A percentile compares a stretch with the other conserved stretches of the same genome.
These are phyloP conservation scores for Rhodophaea formosa DNA, from an alignment of 2,888 invertebrate genomes.

Conservation along the genomic window DNA sequence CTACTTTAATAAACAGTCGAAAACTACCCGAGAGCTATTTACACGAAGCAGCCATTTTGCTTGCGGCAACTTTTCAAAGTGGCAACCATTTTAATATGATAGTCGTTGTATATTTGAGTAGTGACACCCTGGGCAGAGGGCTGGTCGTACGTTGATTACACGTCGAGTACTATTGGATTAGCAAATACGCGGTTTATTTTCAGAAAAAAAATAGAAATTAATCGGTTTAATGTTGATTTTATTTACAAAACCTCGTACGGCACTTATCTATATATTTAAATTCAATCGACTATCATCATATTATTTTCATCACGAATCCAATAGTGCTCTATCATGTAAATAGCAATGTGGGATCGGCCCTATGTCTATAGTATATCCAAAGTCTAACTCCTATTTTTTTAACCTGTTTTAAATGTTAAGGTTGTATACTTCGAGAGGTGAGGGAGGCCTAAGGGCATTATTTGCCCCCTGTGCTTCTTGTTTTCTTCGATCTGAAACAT, in stretches of 20 bases:
- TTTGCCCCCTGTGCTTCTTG: constrained; percentile 75
- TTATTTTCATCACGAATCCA: not conserved
- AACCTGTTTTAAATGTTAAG: constrained; percentile 79
- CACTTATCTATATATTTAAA: no score
- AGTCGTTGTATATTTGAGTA: constrained; percentile 50
- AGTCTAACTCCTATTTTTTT: constrained; percentile 80
- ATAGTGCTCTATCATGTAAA: not conserved
- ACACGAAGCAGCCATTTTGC: constrained; percentile 5
- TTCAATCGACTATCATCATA: not conserved
- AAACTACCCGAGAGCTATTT: constrained; percentile 24
- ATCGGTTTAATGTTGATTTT: no score
- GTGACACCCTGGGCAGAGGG: constrained; percentile 45
- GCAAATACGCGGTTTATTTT: not conserved
- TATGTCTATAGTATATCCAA: constrained; percentile 69
- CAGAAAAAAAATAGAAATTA: not conserved
- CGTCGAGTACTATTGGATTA: not conserved
- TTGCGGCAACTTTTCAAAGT: not conserved
- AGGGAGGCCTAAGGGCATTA: constrained; percentile 56
- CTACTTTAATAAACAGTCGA: constrained; percentile 54
- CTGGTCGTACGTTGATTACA: constrained; percentile 33
- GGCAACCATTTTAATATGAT: constrained; percentile 24
- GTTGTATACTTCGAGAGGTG: constrained; percentile 66
- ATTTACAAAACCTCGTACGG: no score
- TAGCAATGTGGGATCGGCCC: constrained; percentile 34
- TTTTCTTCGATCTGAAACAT: constrained; percentile 66